Base-by-base conservation (phyloP, 1,140 invertebrate species). In the Conus ventricosus region DNA sequence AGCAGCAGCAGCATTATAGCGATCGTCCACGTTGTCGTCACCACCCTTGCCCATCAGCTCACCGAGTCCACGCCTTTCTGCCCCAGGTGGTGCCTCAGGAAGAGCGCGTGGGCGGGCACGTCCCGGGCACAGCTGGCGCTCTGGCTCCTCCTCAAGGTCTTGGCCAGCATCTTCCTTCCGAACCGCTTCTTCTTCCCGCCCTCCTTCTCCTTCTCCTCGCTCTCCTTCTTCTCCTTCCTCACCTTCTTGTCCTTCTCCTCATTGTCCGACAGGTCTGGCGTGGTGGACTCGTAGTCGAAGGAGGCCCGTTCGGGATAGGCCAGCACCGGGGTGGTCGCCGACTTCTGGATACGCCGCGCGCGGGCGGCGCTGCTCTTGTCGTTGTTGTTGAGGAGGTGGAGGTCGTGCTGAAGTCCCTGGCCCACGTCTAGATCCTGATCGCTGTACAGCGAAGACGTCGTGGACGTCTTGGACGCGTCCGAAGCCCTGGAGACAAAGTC, bases 101-200 rank as follows among this genome's bases (percentile, higher is more conserved):
- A 95, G n/a, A 94, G 91, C 13, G 93, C 93, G 91, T 95, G 93
- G 0, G 92, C 91, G 10, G 95, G 94, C 20, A 95, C 94, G 90
- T 95, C 95, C 89, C 95, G 95, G 11, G 92, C 93, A 88, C 93
- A 94, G n/a, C 95, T 95, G 10, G 95, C 95, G 89, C 94, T 95
- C 60, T 95, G 94, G 86, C 95, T 95, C 23, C 95, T 86, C 53
- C 95, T 88, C 27, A 95, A 85, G 10, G 95, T 93, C 67, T 94
- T 92, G 8, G 94, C 90, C 27, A 95, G 91, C 81, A 95, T 93
- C 78, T 92, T 92, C 25, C 91, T 91, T 60, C 93, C 92, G 25
- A 91, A 91, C 15, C 91, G 87, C 8, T 91, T 90, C 55, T 93
- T 92, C 67, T 71, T 71, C 67, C 67, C 67, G 17, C 67, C 67